These are phyloP conservation scores for Ornithoptera alexandrae DNA, from an alignment of 2,888 invertebrate species.

Conservation along the genomic window DNA sequence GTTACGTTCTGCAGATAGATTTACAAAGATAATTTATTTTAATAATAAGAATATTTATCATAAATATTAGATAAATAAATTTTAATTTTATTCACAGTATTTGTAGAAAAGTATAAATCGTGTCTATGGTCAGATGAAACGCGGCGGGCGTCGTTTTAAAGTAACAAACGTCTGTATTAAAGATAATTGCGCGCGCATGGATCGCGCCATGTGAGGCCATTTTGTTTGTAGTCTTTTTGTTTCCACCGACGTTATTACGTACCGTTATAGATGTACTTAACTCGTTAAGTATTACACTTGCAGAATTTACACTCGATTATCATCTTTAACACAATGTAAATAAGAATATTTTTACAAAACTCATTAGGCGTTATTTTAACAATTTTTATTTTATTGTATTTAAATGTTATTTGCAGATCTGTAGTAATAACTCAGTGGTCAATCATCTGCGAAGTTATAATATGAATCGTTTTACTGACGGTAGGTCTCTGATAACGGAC, in stretches of 20 bases:
- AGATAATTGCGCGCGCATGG: constrained; percentile 10
- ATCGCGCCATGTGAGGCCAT: constrained; percentile 18
- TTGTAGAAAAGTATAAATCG: neutral
- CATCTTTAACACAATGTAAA: neutral
- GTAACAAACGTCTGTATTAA: constrained; percentile 1
- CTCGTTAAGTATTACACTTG: constrained; percentile 1
- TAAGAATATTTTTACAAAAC: neutral
- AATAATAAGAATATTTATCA: too few relatives aligned
- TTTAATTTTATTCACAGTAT: too few relatives aligned
- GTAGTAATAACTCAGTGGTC: too few relatives aligned
- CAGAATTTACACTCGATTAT: neutral
- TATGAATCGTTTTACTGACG: too few relatives aligned
- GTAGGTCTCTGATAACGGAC: too few relatives aligned
- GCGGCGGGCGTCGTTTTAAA: neutral
- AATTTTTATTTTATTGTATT: too few relatives aligned
- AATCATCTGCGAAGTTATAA: too few relatives aligned
- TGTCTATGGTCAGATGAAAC: neutral
- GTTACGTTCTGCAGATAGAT: too few relatives aligned
- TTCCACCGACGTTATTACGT: constrained; percentile 22
- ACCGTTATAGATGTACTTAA: constrained; percentile 26
- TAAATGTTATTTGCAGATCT: too few relatives aligned
- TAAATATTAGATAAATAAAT: too few relatives aligned
- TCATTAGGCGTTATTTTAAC: too few relatives aligned
- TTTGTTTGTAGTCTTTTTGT: constrained; percentile 21
- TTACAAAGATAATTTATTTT: too few relatives aligned